Conservation (phyloP, 2,888 invertebrate species). For the Coelinius sp. region DNA sequence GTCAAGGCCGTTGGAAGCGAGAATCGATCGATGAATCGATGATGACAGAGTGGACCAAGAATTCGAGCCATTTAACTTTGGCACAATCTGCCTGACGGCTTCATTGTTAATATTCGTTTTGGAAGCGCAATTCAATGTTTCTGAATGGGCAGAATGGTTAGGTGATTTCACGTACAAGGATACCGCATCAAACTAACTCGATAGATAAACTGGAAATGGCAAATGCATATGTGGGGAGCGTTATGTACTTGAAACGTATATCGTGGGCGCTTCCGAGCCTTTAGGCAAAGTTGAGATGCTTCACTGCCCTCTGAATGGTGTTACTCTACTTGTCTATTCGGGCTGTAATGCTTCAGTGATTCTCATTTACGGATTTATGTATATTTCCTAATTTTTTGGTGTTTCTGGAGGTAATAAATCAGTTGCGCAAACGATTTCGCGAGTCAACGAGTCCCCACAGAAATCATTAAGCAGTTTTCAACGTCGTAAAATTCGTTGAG, state of each 20-base stretch:
- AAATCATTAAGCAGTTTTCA: conserved; percentile 3
- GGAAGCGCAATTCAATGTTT: conserved; percentile 28
- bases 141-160: conserved; percentile 14
- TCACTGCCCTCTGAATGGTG: conserved; percentile 36
- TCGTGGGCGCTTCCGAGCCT: conserved; percentile 56
- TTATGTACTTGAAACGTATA: conserved; percentile 37
- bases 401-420: neutral
- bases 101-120: conserved; percentile 50
- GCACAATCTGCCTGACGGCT: neutral
- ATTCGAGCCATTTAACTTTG: conserved; percentile 24
- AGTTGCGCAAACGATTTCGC: neutral
- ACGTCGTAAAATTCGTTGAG: neutral
- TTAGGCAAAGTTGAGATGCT: conserved; percentile 51
- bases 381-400: neutral
- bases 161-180: neutral
- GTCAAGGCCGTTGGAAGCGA: conserved; percentile 34
- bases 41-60: conserved; percentile 40
- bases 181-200: conserved; percentile 40
- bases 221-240: conserved; percentile 44
- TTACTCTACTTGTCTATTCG: conserved; percentile 7
- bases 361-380: conserved; percentile 39
- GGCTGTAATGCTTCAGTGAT: conserved; percentile 44
- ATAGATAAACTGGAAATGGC: conserved; percentile 57
- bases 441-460: neutral
- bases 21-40: conserved; percentile 48